Evolutionary conservation across 30 jellyfish, hydroid and myxozoan species (phyloP).

Genomic region (Mastigias papua): DNA sequence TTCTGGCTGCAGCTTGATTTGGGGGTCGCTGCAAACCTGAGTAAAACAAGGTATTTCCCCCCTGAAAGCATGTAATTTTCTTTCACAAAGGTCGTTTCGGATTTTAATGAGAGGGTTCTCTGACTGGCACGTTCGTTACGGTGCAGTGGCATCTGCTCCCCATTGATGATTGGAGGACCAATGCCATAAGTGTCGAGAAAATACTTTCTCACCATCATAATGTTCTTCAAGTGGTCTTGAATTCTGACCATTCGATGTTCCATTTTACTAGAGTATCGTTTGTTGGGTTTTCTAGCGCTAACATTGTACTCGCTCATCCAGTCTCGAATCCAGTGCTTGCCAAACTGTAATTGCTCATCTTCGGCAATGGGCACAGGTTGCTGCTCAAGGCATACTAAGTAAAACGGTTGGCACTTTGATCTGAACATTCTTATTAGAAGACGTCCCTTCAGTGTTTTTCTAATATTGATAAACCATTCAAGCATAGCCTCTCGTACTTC

Average conservation of each 20-base stretch:
- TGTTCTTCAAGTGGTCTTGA: conserved; percentile 40
- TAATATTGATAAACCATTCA: conserved; percentile 34
- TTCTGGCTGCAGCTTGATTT: conserved; percentile 7
- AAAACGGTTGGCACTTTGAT: not conserved
- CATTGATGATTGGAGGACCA: conserved; percentile 64
- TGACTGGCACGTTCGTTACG: conserved; percentile 48
- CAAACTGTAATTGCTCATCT: conserved; percentile 16
- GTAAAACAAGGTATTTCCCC: conserved; percentile 62
- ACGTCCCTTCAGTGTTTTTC: conserved; percentile 34
- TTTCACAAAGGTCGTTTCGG: conserved; percentile 43
- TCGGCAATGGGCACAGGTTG: conserved; percentile 46
- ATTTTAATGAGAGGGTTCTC: conserved; percentile 23
- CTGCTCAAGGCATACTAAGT: conserved; percentile 20
- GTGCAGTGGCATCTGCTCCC: conserved; percentile 64
- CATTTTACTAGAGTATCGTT: conserved; percentile 39
- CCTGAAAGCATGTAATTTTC: too few species aligned
- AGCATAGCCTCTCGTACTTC: conserved; percentile 42
- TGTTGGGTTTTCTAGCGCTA: conserved; percentile 76
- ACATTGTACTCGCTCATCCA: conserved; percentile 76
- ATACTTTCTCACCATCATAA: not conserved
- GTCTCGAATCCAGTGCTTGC: conserved; percentile 66
- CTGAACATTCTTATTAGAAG: conserved; percentile 27
- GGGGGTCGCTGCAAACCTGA: conserved; percentile 54
- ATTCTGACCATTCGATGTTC: conserved; percentile 51
- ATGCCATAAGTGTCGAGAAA: conserved; percentile 60